These are phyloP conservation scores for Eilema depressum DNA, from an alignment of 2,888 invertebrate genomes.

Conservation along the genomic window DNA sequence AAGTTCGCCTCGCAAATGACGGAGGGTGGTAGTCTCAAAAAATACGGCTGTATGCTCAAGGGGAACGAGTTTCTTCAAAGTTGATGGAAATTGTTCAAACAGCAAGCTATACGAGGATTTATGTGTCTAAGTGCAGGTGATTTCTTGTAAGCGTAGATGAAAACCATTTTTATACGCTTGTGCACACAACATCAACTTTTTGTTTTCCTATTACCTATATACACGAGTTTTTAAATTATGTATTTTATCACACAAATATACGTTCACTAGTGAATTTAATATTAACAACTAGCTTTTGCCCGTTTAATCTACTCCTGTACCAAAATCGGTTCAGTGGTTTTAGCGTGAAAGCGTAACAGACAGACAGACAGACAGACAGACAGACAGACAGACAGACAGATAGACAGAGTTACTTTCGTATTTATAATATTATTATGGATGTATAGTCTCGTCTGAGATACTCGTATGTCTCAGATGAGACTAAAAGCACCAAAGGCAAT, in stretches of 20 bases:
- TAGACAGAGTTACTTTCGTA: too few species aligned
- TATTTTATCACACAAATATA: neutral
- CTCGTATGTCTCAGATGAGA: too few species aligned
- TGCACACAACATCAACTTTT: neutral
- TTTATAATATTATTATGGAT: too few species aligned
- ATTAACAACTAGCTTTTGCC: too few species aligned
- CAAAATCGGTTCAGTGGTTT: too few species aligned
- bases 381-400: too few species aligned
- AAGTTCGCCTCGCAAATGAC: constrained; percentile 17
- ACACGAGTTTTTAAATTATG: neutral
- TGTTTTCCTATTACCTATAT: neutral
- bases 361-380: too few species aligned
- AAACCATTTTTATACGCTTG: neutral
- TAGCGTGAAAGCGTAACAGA: too few species aligned
- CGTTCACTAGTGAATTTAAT: too few species aligned
- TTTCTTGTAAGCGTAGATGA: neutral
- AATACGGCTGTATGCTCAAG: constrained; percentile 26
- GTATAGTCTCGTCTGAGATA: too few species aligned
- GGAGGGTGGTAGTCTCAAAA: constrained; percentile 17
- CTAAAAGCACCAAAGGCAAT: neutral
- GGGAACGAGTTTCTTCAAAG: constrained; percentile 25
- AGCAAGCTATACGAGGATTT: constrained; percentile 9
- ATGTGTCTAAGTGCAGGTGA: constrained; percentile 7
- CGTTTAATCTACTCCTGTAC: too few species aligned
- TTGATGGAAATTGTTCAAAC: constrained; percentile 27